These are phyloP conservation scores for Drosophila nigrodunni DNA, from an alignment of 1,140 invertebrate species.

Conservation along the genomic window DNA sequence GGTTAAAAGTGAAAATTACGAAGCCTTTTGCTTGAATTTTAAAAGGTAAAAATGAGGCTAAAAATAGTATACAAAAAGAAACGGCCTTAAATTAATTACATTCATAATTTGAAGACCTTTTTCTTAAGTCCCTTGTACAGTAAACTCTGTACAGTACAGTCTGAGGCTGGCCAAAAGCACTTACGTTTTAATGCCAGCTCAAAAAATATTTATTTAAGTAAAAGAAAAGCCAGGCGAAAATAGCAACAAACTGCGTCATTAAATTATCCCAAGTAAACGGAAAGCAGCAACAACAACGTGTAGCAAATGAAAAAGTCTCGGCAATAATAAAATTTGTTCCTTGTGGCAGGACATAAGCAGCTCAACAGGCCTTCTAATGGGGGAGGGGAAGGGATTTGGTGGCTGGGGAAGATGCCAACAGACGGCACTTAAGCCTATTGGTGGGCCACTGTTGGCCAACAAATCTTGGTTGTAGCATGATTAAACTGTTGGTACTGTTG, in stretches of 20 bases:
- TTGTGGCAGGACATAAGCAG: slow-evolving; percentile 64
- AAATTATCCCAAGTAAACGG: slow-evolving; percentile 40
- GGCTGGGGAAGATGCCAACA: neutral
- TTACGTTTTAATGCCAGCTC: slow-evolving; percentile 62
- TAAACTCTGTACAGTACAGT: slow-evolving; percentile 8
- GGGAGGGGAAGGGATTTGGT: too few species aligned
- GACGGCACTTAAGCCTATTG: slow-evolving; percentile 9
- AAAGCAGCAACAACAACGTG: slow-evolving; percentile 16
- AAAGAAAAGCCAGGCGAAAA: slow-evolving; percentile 46
- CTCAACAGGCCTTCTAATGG: slow-evolving; percentile 49
- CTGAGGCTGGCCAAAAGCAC: slow-evolving; percentile 57
- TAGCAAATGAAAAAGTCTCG: slow-evolving; percentile 9
- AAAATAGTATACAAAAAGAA: slow-evolving; percentile 19
- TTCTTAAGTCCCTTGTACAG: slow-evolving; percentile 9
- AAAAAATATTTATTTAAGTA: slow-evolving; percentile 67
- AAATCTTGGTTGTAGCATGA: slow-evolving; percentile 20
- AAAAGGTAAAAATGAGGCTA: too few species aligned
- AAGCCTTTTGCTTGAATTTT: neutral
- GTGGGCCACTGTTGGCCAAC: slow-evolving; percentile 1
- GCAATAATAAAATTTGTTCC: slow-evolving; percentile 66
- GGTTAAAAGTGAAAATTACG: neutral
- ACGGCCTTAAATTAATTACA: slow-evolving; percentile 30
- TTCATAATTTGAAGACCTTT: slow-evolving; percentile 20
- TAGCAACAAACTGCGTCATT: slow-evolving; percentile 62
- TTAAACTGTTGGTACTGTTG: slow-evolving; percentile 21